Base-by-base conservation (phyloP, 2,888 invertebrate genomes). In the Trissolcus brochymenae region DNA sequence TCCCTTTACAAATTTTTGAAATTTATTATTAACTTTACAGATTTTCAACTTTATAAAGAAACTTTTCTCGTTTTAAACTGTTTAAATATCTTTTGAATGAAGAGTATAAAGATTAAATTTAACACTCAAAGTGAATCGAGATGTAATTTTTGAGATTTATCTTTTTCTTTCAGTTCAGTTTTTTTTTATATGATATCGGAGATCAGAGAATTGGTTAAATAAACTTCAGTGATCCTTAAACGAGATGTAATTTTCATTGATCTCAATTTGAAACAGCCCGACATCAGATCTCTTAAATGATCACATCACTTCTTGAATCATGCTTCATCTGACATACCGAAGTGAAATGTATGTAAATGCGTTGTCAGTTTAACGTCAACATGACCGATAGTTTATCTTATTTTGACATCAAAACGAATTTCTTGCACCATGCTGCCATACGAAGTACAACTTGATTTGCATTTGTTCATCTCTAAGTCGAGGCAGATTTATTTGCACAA, bases 381-480 rank as follows among this genome's bases (percentile, higher is more conserved):
- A 59, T 61, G 62, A 40, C 62, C 66, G 61, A 76, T 76, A 76
- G 76, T 76, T 76, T 76, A 76, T 76, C 76, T 72, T 72, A 72
- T 72, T 67, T 76, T 76, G 76, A 76, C 76, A 76, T 72, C 71
- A 53, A 76, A 76, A 72, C 57, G 72, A 72, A 76, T 72, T 76
- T 53, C 72, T 76, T 72, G 67, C 70, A 29, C 67, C 72, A 14
- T 4, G 59, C 43, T 61, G 65, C 35, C 61, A 67, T 16, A 51
- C 65, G 35, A 35, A 35, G 72, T 64, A 67, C 76, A 76, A 67
- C 68, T 77, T 70, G 66, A 78, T 78, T 78, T 78, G 78, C 74
- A 75, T 78, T 74, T 78, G 66, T 78, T 78, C 78, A 78, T 74
- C 59, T 62, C 70, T 78, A 74, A 78, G 74, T 78, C 74, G 41